Conservation (phyloP, 1,140 invertebrate species). For the Tetramorium parvispinum region DNA sequence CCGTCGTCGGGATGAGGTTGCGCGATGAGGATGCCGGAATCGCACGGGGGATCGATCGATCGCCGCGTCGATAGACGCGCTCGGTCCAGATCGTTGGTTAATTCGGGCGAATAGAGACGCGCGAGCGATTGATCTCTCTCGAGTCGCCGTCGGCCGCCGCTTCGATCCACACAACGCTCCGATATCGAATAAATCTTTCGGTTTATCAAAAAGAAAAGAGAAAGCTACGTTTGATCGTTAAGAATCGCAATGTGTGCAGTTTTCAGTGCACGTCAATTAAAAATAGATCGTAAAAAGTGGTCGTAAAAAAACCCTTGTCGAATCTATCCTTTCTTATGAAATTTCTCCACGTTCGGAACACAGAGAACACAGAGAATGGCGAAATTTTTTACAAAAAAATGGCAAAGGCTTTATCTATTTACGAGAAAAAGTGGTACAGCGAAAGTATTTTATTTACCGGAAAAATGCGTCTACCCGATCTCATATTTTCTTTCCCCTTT, state of each 20-base stretch:
- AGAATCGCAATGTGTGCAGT: not conserved
- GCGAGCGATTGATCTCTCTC: not conserved
- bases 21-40: slow-evolving; percentile 40
- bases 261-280: not conserved
- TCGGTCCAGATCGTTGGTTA: not conserved
- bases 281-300: not conserved
- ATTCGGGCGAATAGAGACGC: not conserved
- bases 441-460: not conserved
- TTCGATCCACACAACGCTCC: not conserved
- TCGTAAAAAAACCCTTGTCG: not conserved
- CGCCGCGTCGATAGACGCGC: not conserved
- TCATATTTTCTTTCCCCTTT: not conserved
- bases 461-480: not conserved
- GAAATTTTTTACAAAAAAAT: not conserved
- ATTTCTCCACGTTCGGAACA: not conserved
- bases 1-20: slow-evolving; percentile 57
- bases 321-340: not conserved
- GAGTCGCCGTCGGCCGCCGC: slow-evolving; percentile 21
- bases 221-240: not conserved
- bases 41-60: not conserved
- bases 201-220: not conserved
- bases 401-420: no score
- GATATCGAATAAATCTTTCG: not conserved
- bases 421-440: not conserved
- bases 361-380: not conserved